phyloP scores from a whole-genome alignment of 2,888 invertebrate genomes.

The Pristionchus exspectatus region DNA sequence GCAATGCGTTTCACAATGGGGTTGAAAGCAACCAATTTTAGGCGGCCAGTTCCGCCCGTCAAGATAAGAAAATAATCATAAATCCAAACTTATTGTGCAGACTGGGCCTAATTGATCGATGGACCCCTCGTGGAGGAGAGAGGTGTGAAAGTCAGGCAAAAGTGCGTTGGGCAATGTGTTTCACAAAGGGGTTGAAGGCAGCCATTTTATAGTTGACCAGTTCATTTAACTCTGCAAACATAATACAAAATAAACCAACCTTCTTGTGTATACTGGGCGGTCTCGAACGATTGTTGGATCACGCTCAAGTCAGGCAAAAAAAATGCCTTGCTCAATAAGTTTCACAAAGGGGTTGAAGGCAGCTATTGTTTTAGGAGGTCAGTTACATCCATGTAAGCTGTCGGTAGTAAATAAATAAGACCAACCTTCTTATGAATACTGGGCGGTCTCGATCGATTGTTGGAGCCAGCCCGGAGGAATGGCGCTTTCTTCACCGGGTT shows the following conservation, averaged over 20 bases:
- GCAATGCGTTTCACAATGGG: background rate
- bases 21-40: background rate
- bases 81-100: no score
- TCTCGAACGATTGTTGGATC: conserved; percentile 4
- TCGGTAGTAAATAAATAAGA: no score
- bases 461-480: conserved; percentile 10
- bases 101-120: no score
- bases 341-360: background rate
- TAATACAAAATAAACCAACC: no score
- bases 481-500: conserved; percentile 19
- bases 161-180: background rate
- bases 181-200: background rate
- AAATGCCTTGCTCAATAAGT: background rate
- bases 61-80: background rate
- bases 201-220: background rate
- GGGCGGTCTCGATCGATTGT: background rate
- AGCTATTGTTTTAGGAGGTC: background rate
- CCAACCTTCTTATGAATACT: background rate
- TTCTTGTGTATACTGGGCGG: background rate
- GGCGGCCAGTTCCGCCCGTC: background rate
- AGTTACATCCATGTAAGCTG: no score
- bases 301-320: background rate
- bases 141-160: background rate
- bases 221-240: no score
- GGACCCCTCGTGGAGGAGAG: no score